Conservation (phyloP, 1,140 invertebrate species). For the Charaxes varanes region DNA sequence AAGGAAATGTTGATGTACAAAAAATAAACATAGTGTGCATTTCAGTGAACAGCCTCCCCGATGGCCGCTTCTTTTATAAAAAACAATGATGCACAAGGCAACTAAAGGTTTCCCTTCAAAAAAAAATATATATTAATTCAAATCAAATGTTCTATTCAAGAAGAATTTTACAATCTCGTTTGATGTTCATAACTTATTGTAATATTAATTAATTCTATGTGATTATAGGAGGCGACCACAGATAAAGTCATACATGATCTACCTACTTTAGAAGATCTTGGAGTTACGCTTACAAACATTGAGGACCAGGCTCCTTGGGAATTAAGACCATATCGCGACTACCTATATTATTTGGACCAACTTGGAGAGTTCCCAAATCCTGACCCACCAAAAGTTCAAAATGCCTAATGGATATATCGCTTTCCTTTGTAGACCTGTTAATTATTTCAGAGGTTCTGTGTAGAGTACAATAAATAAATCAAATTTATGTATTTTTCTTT, state of each 20-base stretch:
- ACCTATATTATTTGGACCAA: slow-evolving; percentile 82
- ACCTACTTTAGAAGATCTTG: slow-evolving; percentile 91
- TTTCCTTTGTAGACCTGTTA: not conserved
- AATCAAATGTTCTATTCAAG: too few species aligned
- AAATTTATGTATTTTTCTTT: not conserved
- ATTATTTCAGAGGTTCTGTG: not conserved
- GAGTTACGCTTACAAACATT: slow-evolving; percentile 83
- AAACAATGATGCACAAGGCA: too few species aligned
- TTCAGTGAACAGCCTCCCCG: too few species aligned
- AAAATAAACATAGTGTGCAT: too few species aligned
- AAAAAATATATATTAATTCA: too few species aligned
- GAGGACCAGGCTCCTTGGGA: slow-evolving; percentile 88
- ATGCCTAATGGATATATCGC: not conserved
- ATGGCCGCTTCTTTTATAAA: too few species aligned
- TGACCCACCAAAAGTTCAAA: slow-evolving; percentile 72
- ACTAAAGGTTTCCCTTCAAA: too few species aligned
- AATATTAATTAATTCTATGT: slow-evolving; percentile 5
- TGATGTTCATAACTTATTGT: too few species aligned
- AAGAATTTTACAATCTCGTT: too few species aligned
- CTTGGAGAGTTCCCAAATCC: slow-evolving; percentile 84
- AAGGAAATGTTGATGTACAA: too few species aligned
- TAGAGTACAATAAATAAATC: not conserved
- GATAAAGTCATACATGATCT: slow-evolving; percentile 79
- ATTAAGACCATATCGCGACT: slow-evolving; percentile 77
- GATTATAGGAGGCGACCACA: slow-evolving; percentile 81